These are phyloP conservation scores for Petrocephalus sullivani DNA, from an alignment of 2,797 vertebrate genomes.

Conservation along the genomic window DNA sequence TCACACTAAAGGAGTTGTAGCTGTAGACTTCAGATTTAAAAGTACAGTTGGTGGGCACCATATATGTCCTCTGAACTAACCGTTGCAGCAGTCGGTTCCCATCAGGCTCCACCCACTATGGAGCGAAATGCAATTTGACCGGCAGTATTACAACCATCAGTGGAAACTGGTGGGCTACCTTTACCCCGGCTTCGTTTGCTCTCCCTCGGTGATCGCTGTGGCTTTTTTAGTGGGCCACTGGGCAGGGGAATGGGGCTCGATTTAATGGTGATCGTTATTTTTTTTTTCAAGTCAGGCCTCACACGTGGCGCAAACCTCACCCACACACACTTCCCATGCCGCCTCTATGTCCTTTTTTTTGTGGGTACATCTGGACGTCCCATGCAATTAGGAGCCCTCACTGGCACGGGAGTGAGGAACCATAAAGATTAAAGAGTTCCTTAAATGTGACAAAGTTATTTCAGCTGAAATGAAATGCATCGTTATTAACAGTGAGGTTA, in stretches of 20 bases:
- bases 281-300: slow-evolving; percentile 28
- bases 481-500: slow-evolving; percentile 35
- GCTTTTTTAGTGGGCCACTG: slow-evolving; percentile 1
- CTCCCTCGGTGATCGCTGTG: background rate
- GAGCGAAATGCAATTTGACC: background rate
- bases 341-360: slow-evolving; percentile 45
- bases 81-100: background rate
- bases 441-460: slow-evolving; percentile 43
- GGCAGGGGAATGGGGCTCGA: background rate
- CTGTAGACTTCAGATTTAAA: background rate
- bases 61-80: background rate
- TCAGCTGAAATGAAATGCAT: slow-evolving; percentile 44
- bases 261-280: background rate
- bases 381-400: slow-evolving; percentile 35
- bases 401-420: slow-evolving; percentile 41
- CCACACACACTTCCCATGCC: slow-evolving; percentile 41
- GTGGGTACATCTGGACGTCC: slow-evolving; percentile 55
- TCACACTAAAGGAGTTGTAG: background rate
- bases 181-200: background rate
- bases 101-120: background rate
- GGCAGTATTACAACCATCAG: background rate
- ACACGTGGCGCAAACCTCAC: slow-evolving; percentile 33
- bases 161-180: slow-evolving; percentile 9
- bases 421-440: slow-evolving; percentile 37
- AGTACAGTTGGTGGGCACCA: background rate